Percentiles rank a stretch among this genome's conserved stretches.
Conservation (phyloP, 2,888 invertebrate species). For the Deroplatys truncata region DNA sequence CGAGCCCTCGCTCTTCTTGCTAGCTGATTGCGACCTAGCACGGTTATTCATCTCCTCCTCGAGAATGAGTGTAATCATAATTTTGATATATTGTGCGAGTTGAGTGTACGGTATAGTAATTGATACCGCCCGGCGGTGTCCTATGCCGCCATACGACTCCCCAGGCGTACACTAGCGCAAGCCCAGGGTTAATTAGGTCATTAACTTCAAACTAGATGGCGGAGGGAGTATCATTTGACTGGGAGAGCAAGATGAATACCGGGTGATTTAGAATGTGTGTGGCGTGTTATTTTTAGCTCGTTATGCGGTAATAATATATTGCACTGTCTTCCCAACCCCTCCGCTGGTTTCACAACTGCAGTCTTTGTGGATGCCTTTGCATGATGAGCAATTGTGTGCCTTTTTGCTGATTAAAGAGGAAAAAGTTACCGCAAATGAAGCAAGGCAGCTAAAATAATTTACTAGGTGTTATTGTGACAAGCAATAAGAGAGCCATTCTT, state of each 20-base stretch:
- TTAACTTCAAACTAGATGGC: slow-evolving; percentile 21
- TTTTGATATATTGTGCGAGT: slow-evolving; percentile 31
- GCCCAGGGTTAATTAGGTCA: slow-evolving; percentile 24
- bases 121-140: slow-evolving; percentile 28
- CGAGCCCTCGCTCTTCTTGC: neutral
- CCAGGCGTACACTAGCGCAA: slow-evolving; percentile 2
- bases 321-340: neutral
- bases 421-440: neutral
- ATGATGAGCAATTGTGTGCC: neutral
- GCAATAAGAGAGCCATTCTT: no score
- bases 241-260: slow-evolving; percentile 15
- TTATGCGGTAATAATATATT: neutral
- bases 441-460: neutral
- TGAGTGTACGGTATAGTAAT: slow-evolving; percentile 26
- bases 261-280: slow-evolving; percentile 8
- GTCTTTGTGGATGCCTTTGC: neutral
- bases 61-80: slow-evolving; percentile 23
- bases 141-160: slow-evolving; percentile 17
- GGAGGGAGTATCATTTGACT: slow-evolving; percentile 1
- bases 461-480: neutral
- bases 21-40: neutral
- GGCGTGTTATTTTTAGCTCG: slow-evolving; percentile 7
- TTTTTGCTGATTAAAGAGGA: neutral
- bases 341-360: neutral
- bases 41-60: slow-evolving; percentile 7